Evolutionary conservation across 2,797 vertebrate species (phyloP), one percentile per base, ranked within the genome.

Genomic region (Somateria mollissima): DNA sequence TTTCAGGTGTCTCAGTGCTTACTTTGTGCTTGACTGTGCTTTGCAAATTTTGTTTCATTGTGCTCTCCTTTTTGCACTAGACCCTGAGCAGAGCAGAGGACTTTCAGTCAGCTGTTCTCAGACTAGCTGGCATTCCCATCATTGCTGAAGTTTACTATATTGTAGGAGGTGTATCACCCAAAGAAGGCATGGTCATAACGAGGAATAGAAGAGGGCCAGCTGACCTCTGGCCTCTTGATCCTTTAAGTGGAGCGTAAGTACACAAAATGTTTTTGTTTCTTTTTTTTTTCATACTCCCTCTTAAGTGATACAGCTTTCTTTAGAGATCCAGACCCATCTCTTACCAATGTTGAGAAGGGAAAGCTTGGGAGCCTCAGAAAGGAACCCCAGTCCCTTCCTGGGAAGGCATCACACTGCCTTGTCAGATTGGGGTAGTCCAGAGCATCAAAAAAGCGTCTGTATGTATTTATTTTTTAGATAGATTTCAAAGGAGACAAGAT

Each of bases 71-170:
- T 94, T 89, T 92, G 45, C 13, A 12, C 53, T 89, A 99, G 99
- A 98, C 98, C 43, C 97, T 99, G 94, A 98, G 97, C 37, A 90
- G 98, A 90, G 98, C 99, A 6, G 94, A 97, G 64, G 87, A 98
- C 97, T 99, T 99, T 79, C 97, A 98, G 92, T 97, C 98, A 27
- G 99, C 99, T 37, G 98, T 98, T 84, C 81, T 97, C 71, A 98
- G 97, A 43, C 97, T 99, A 76, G 97, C 99, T 58, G 98, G 96
- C 89, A 96, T 97, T 16, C 99, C 99, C 57, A 98, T 99, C 80
- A 99, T 99, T 92, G 98, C 98, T 5, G 98, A 98, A 34, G 99
- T 99, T 69, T 99, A 99, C 95, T 99, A 99, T 87, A 99, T 99
- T 8, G 98, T 99, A 14, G 99, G 98, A 4, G 99, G 99, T 0